phyloP scores from a whole-genome alignment of 1,140 invertebrate genomes.

The Lasioglossum baleicum region DNA sequence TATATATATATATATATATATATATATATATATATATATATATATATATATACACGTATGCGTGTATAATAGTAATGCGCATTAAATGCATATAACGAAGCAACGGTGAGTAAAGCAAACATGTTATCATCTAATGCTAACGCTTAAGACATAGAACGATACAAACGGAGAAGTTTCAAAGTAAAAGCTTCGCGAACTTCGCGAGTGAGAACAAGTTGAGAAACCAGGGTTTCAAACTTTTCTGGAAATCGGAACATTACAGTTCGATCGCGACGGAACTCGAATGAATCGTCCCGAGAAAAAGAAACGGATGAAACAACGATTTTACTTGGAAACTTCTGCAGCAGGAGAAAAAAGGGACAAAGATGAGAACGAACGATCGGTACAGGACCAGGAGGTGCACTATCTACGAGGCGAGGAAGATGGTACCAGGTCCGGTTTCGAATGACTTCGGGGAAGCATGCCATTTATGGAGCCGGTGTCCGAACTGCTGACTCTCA shows the following conservation, averaged over 20 bases:
- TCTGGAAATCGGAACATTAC: too few relatives aligned
- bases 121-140: conserved; percentile 30
- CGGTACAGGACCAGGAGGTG: conserved; percentile 3
- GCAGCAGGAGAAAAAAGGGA: not conserved
- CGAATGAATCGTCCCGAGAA: too few relatives aligned
- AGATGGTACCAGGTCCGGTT: conserved; percentile 59
- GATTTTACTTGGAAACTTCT: conserved; percentile 23
- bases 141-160: not conserved
- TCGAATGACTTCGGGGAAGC: conserved; percentile 68
- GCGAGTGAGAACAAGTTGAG: too few relatives aligned
- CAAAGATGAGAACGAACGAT: not conserved
- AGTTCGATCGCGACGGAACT: too few relatives aligned
- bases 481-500: conserved; percentile 70
- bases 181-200: not conserved
- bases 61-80: not conserved
- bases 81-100: conserved; percentile 16
- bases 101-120: conserved; percentile 40
- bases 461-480: conserved; percentile 69
- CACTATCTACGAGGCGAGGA: conserved; percentile 69
- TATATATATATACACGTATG: not conserved
- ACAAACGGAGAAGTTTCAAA: conserved; percentile 20
- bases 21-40: not conserved
- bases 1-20: not conserved
- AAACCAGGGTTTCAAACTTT: too few relatives aligned
- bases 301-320: not conserved